These are phyloP conservation scores for Eunapius fragilis DNA, from an alignment of 37 sponge, comb jelly and placozoan species.

Conservation along the genomic window DNA sequence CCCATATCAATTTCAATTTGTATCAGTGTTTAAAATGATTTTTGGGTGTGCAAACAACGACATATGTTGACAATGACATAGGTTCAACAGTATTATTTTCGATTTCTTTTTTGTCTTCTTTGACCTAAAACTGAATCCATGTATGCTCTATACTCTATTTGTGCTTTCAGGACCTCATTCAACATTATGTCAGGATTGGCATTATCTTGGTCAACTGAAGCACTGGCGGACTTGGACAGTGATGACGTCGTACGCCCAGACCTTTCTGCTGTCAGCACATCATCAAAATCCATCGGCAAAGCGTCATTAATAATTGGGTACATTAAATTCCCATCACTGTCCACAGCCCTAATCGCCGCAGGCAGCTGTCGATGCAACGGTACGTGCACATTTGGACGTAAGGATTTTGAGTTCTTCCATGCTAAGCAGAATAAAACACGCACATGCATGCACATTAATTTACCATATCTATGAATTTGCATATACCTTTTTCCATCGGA, in stretches of 20 bases:
- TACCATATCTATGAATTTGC: no score
- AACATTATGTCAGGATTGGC: neutral
- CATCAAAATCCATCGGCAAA: neutral
- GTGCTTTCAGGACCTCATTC: neutral
- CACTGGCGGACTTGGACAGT: neutral
- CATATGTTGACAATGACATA: no score
- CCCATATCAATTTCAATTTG: no score
- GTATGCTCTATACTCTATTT: neutral
- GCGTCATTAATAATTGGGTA: neutral
- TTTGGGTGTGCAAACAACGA: no score
- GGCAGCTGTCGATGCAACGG: neutral
- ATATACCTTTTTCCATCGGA: neutral
- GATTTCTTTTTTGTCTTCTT: neutral
- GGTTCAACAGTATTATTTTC: neutral
- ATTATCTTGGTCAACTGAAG: neutral
- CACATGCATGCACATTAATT: neutral
- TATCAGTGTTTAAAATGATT: no score
- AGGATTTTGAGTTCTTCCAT: neutral
- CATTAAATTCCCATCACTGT: neutral
- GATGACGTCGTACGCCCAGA: no score
- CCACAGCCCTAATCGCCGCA: neutral
- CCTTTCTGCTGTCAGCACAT: neutral
- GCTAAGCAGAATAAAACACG: neutral
- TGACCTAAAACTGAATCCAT: neutral
- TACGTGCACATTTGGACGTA: neutral